phyloP scores from a whole-genome alignment of 2,888 invertebrate species.

The Galeruca laticollis region DNA sequence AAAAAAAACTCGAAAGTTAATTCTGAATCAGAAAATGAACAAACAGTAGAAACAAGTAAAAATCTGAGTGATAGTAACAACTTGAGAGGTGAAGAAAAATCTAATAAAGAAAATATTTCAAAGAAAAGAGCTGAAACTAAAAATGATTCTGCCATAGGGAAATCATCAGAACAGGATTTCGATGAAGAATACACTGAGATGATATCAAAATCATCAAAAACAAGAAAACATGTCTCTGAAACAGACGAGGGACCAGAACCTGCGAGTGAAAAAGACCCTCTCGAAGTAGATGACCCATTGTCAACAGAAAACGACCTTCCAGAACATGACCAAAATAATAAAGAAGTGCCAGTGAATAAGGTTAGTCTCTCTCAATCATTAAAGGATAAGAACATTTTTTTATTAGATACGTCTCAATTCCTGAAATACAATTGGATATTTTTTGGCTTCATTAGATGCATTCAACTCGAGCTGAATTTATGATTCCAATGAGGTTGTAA shows the following conservation, averaged over 20 bases:
- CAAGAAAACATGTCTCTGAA: not conserved
- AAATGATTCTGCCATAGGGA: not conserved
- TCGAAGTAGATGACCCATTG: slow-evolving; percentile 39
- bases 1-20: not conserved
- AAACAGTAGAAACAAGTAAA: not conserved
- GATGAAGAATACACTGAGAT: slow-evolving; percentile 54
- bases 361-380: not conserved
- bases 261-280: slow-evolving; percentile 39
- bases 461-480: too few species aligned
- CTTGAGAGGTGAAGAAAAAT: slow-evolving; percentile 26
- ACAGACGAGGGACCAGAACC: not conserved
- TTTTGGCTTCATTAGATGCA: too few species aligned
- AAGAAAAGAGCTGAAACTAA: slow-evolving; percentile 3
- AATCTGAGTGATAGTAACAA: not conserved
- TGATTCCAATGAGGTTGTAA: too few species aligned
- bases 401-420: too few species aligned
- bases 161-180: slow-evolving; percentile 12
- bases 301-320: slow-evolving; percentile 25
- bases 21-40: not conserved
- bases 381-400: not conserved
- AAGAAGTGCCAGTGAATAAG: not conserved
- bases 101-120: not conserved
- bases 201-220: slow-evolving; percentile 51
- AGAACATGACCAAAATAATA: slow-evolving; percentile 11
- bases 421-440: too few species aligned